Evolutionary conservation across 2,888 invertebrate species (phyloP).

Genomic region (Nebria salina): DNA sequence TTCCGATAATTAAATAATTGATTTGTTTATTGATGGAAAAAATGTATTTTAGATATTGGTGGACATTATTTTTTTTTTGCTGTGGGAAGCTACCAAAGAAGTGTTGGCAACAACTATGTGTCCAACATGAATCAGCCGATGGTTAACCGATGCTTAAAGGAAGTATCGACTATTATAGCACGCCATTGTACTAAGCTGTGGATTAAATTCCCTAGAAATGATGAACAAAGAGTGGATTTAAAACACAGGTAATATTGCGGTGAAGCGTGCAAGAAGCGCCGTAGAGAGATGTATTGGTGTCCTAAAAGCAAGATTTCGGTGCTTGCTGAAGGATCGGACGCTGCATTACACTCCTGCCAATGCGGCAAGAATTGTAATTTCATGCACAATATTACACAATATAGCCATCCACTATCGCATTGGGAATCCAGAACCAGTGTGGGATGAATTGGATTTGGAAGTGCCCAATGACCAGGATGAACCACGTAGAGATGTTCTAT

Average conservation of each 20-base stretch:
- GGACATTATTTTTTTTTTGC: neutral
- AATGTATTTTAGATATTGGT: neutral
- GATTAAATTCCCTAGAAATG: neutral
- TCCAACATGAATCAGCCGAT: conserved; percentile 9
- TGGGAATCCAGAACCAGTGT: neutral
- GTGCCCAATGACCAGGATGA: neutral
- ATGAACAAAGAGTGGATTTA: neutral
- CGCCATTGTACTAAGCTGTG: neutral
- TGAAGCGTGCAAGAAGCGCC: too few relatives aligned
- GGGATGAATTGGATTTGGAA: neutral
- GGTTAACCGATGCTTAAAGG: neutral
- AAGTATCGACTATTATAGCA: neutral
- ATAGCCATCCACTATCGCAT: neutral
- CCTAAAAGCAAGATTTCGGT: neutral
- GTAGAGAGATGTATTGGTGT: too few relatives aligned
- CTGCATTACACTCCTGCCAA: neutral
- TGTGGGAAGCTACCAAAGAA: conserved; percentile 4
- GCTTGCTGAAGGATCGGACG: neutral
- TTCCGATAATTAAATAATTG: too few relatives aligned
- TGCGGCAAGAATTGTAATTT: neutral
- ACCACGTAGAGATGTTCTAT: neutral
- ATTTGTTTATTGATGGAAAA: too few relatives aligned
- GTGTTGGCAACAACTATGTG: conserved; percentile 6
- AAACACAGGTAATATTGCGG: neutral
- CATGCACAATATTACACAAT: neutral